phyloP scores from a whole-genome alignment of 2,113 vertebrate species.

The Spermophilus dauricus region DNA sequence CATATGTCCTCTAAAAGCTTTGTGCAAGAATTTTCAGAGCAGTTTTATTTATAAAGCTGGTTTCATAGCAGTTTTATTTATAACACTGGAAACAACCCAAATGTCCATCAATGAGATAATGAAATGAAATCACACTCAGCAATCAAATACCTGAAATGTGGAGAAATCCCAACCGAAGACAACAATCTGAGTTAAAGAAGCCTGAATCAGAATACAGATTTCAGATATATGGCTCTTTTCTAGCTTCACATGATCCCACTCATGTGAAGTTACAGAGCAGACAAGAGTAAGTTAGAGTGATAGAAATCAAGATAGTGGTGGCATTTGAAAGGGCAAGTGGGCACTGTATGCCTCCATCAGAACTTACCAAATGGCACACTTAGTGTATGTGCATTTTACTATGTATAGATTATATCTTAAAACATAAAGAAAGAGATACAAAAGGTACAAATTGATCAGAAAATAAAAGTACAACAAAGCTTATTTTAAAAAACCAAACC shows the following conservation, averaged over 20 bases:
- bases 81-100: neutral
- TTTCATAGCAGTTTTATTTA: conserved; percentile 19
- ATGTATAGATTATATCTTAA: neutral
- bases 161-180: neutral
- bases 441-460: neutral
- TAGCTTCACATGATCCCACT: neutral
- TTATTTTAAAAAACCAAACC: neutral
- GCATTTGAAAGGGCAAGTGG: neutral
- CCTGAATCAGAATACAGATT: neutral
- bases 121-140: neutral
- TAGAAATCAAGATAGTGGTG: neutral
- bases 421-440: neutral
- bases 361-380: neutral
- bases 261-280: neutral
- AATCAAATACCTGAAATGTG: neutral
- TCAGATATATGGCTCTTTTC: too few species aligned
- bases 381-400: neutral
- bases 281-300: neutral
- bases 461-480: conserved; percentile 18
- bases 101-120: neutral
- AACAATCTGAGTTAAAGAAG: neutral
- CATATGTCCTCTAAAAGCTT: neutral
- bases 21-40: neutral
- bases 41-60: neutral
- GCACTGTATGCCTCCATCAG: neutral